Percentiles rank a stretch among this genome's conserved stretches.
Evolutionary conservation across 2,888 invertebrate species (phyloP).

Genomic region (Stenoptilia bipunctidactyla): DNA sequence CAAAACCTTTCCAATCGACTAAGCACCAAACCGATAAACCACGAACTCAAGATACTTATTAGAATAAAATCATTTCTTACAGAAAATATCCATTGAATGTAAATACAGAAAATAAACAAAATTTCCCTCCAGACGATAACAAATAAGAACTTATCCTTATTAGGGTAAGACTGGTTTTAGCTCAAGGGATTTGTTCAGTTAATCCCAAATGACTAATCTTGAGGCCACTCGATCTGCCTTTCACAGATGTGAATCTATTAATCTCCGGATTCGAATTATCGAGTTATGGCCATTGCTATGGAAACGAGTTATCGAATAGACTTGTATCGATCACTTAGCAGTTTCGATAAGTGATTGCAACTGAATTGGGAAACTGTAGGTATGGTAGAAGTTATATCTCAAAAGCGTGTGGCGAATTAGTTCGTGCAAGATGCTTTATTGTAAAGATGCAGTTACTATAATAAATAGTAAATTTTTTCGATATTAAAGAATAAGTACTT

Average conservation of each 20-base stretch:
- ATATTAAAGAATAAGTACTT: too few species aligned
- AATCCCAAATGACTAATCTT: constrained; percentile 60
- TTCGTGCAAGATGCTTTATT: too few species aligned
- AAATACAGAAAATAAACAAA: constrained; percentile 36
- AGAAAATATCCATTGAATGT: constrained; percentile 24
- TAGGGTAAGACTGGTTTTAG: background rate
- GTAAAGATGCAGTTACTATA: too few species aligned
- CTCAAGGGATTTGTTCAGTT: constrained; percentile 17
- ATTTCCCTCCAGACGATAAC: constrained; percentile 16
- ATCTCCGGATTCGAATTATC: constrained; percentile 52
- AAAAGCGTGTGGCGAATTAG: too few species aligned
- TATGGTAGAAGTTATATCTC: too few species aligned
- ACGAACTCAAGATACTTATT: constrained; percentile 14
- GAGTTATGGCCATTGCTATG: constrained; percentile 39
- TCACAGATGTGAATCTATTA: constrained; percentile 58
- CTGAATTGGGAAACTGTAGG: too few species aligned
- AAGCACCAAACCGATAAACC: too few species aligned
- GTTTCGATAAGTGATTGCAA: too few species aligned
- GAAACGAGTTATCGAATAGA: constrained; percentile 19
- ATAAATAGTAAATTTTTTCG: too few species aligned
- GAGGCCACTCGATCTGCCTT: constrained; percentile 42
- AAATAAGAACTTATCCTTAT: too few species aligned
- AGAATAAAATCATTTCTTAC: constrained; percentile 19
- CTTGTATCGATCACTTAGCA: too few species aligned
- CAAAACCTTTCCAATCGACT: too few species aligned